These are phyloP conservation scores for Eristalis intricaria DNA, from an alignment of 2,888 invertebrate species.

Conservation along the genomic window DNA sequence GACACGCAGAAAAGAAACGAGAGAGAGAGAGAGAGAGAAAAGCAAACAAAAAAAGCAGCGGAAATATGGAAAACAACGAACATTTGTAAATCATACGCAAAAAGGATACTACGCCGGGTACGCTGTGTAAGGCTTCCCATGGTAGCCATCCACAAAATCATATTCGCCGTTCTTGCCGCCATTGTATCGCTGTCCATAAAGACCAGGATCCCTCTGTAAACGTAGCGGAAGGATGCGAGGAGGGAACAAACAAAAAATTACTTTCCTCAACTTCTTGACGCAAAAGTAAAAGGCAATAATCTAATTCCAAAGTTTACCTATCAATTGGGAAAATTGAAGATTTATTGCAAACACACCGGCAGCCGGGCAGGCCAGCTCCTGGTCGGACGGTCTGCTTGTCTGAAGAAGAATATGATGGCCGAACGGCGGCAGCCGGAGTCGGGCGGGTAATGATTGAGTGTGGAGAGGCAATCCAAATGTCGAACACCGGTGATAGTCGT, in stretches of 20 bases:
- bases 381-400: neutral
- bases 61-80: constrained; percentile 53
- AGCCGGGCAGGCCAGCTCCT: neutral
- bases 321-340: constrained; percentile 71
- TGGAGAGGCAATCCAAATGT: constrained; percentile 27
- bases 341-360: constrained; percentile 64
- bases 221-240: constrained; percentile 20
- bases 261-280: constrained; percentile 67
- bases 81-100: constrained; percentile 56
- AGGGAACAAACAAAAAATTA: neutral
- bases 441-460: constrained; percentile 43
- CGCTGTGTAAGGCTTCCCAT: constrained; percentile 36
- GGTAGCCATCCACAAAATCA: constrained; percentile 30
- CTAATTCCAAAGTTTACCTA: constrained; percentile 71
- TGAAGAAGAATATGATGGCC: constrained; percentile 53
- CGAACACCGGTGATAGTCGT: constrained; percentile 8
- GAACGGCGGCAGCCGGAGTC: neutral
- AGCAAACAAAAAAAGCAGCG: constrained; percentile 11
- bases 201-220: constrained; percentile 56
- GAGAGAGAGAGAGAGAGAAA: too few relatives aligned
- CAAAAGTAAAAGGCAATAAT: constrained; percentile 70
- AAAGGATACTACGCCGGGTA: constrained; percentile 36
- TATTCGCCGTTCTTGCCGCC: constrained; percentile 10
- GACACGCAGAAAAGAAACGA: neutral
- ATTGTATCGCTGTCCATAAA: neutral